Evolutionary conservation across 2,888 invertebrate genomes (phyloP).

Genomic region (Andricus quercusramuli): DNA sequence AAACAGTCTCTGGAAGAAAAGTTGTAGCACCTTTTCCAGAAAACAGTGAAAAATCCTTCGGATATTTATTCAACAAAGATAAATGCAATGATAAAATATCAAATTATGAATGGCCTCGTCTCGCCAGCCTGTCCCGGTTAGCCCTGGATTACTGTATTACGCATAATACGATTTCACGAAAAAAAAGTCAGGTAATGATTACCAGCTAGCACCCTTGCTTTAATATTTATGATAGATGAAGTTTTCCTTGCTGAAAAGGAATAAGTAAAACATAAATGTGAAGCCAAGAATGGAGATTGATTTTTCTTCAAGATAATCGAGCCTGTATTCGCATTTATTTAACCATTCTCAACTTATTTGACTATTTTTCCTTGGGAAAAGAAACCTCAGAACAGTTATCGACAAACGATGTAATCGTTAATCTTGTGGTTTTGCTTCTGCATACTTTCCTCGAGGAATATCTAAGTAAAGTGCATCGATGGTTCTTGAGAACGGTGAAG

Average conservation of each 20-base stretch:
- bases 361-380: background rate
- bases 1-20: too few species aligned
- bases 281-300: conserved; percentile 9
- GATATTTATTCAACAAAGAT: too few species aligned
- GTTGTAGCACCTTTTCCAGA: too few species aligned
- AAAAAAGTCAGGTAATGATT: background rate
- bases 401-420: conserved; percentile 32
- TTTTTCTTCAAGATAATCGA: conserved; percentile 20
- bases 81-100: too few species aligned
- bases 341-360: background rate
- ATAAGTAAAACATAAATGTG: background rate
- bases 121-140: too few species aligned
- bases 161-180: background rate
- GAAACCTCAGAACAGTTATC: conserved; percentile 20
- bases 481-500: conserved; percentile 12
- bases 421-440: conserved; percentile 28
- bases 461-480: conserved; percentile 35
- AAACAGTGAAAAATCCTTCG: too few species aligned
- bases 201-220: background rate
- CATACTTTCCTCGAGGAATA: conserved; percentile 25
- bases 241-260: background rate
- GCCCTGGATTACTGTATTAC: background rate
- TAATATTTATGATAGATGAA: background rate
- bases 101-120: too few species aligned
- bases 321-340: background rate